Percentiles rank a stretch among this genome's conserved stretches.
phyloP scores from a whole-genome alignment of 2,888 invertebrate genomes.

The Auanema freiburgensis region DNA sequence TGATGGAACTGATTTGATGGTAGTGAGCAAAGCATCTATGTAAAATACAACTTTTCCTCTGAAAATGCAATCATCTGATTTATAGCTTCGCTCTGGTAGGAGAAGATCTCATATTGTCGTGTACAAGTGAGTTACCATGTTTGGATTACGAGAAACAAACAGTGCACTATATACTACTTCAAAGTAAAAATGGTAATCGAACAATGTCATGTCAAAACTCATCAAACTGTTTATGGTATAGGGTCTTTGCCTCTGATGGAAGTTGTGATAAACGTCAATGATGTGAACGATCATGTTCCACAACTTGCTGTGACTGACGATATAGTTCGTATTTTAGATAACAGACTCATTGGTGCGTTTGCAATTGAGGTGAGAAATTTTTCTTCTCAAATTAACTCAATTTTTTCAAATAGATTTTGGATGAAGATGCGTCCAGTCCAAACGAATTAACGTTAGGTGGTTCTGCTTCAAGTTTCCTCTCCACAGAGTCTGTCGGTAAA shows the following conservation, averaged over 20 bases:
- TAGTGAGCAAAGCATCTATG: conserved; percentile 16
- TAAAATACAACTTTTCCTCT: conserved; percentile 1
- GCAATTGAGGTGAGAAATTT: conserved; percentile 22
- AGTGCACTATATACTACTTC: conserved; percentile 21
- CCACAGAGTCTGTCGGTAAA: conserved; percentile 16
- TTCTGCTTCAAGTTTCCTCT: conserved; percentile 25
- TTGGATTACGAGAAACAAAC: conserved; percentile 15
- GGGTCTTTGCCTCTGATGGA: conserved; percentile 18
- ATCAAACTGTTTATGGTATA: background rate
- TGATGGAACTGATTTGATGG: conserved; percentile 6
- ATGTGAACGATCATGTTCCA: conserved; percentile 40
- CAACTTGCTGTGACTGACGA: conserved; percentile 36
- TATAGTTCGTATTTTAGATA: conserved; percentile 36
- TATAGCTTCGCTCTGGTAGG: conserved; percentile 25
- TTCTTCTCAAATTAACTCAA: conserved; percentile 8
- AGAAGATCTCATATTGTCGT: conserved; percentile 35
- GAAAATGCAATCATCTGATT: background rate
- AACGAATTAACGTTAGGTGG: conserved; percentile 25
- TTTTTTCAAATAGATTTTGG: conserved; percentile 13
- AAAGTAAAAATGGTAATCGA: conserved; percentile 23
- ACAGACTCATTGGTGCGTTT: conserved; percentile 40
- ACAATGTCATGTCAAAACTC: background rate
- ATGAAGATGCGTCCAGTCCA: conserved; percentile 20
- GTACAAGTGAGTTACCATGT: conserved; percentile 30
- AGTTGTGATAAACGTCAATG: conserved; percentile 36